phyloP scores from a whole-genome alignment of 92 coral and sea anemone genomes.

The Zoanthus sansibaricus region DNA sequence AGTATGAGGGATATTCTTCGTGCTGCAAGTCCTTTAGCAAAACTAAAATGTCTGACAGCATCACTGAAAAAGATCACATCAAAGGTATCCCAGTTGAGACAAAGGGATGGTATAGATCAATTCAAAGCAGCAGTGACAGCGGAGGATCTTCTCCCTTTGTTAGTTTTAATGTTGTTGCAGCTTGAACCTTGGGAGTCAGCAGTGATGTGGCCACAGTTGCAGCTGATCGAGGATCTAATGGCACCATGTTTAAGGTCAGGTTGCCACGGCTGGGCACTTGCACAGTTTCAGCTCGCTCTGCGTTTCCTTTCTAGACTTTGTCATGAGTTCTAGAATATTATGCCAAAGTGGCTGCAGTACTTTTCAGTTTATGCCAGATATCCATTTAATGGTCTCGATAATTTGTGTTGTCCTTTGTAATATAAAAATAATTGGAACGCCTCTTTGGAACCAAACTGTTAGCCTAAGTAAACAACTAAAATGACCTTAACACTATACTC shows the following conservation, averaged over 20 bases:
- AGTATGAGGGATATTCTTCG: constrained; percentile 83
- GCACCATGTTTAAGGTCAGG: constrained; percentile 88
- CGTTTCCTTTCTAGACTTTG: constrained; percentile 82
- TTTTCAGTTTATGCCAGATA: background rate
- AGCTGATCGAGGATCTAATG: constrained; percentile 87
- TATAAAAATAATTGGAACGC: too few relatives aligned
- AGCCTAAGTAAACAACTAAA: background rate
- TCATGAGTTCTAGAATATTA: constrained; percentile 59
- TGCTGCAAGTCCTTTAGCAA: constrained; percentile 78
- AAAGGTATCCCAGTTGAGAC: constrained; percentile 84
- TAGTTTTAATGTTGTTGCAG: constrained; percentile 93
- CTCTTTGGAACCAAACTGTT: too few relatives aligned
- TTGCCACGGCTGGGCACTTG: constrained; percentile 97
- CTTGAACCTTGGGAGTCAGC: constrained; percentile 96
- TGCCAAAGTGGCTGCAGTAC: background rate
- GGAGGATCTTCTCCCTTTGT: constrained; percentile 91
- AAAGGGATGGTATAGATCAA: constrained; percentile 74
- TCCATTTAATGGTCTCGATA: background rate
- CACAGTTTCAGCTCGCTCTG: constrained; percentile 90
- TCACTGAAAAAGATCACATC: constrained; percentile 87
- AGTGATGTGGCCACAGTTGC: constrained; percentile 85
- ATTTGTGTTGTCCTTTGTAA: background rate
- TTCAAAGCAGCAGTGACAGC: constrained; percentile 92
- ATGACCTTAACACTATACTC: background rate
- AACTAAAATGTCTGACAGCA: constrained; percentile 88